Evolutionary conservation across 2,797 vertebrate genomes (phyloP).

Genomic region (Galago senegalensis): DNA sequence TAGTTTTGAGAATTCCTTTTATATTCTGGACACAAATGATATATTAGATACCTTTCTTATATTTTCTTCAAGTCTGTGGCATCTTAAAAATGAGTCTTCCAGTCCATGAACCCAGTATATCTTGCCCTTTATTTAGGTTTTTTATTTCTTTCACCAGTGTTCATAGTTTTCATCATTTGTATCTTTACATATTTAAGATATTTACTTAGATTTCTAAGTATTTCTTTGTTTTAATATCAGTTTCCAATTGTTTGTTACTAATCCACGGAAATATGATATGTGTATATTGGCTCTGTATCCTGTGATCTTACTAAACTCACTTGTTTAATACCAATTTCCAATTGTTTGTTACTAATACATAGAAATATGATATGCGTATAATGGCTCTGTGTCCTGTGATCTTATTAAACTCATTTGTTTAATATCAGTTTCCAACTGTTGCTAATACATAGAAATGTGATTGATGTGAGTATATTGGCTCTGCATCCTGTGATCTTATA

Average conservation of each 20-base stretch:
- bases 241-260: not conserved
- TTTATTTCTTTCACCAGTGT: not conserved
- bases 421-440: not conserved
- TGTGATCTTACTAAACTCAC: not conserved
- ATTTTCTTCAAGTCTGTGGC: not conserved
- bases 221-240: not conserved
- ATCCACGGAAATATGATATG: not conserved
- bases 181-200: not conserved
- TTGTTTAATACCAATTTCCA: not conserved
- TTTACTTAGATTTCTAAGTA: not conserved
- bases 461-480: not conserved
- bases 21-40: not conserved
- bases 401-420: not conserved
- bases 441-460: not conserved
- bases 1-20: conserved; percentile 3
- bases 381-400: not conserved
- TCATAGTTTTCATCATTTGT: not conserved
- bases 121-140: not conserved
- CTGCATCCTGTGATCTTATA: not conserved
- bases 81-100: not conserved
- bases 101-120: not conserved
- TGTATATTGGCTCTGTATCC: not conserved
- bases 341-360: not conserved
- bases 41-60: not conserved
- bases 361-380: not conserved